These are phyloP conservation scores for Parnassius smintheus DNA, from an alignment of 2,888 invertebrate species.

Conservation along the genomic window DNA sequence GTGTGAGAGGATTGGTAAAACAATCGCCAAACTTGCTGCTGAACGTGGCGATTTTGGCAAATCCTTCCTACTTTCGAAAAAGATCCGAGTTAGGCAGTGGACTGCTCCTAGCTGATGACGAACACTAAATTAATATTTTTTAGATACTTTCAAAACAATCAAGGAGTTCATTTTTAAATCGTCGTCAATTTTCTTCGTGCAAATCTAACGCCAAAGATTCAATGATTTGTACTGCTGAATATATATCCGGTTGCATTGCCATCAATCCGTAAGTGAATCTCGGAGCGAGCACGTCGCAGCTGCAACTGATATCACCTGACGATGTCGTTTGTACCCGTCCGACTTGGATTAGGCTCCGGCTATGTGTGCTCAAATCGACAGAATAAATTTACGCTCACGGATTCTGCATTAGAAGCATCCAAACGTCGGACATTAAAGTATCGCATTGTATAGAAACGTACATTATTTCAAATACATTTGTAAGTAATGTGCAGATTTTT, in stretches of 20 bases:
- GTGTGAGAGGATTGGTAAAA: too few species aligned
- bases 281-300: conserved; percentile 53
- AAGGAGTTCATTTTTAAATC: not conserved
- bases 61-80: too few species aligned
- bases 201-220: conserved; percentile 28
- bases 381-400: conserved; percentile 51
- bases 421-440: conserved; percentile 24
- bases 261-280: conserved; percentile 71
- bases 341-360: conserved; percentile 51
- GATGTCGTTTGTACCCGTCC: conserved; percentile 68
- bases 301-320: conserved; percentile 69
- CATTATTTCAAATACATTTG: conserved; percentile 1
- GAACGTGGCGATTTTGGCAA: too few species aligned
- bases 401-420: conserved; percentile 36
- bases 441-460: conserved; percentile 2
- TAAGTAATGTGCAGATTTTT: not conserved
- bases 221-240: conserved; percentile 51
- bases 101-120: too few species aligned
- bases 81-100: too few species aligned
- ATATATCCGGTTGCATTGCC: conserved; percentile 60
- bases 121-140: too few species aligned
- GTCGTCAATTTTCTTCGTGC: conserved; percentile 10
- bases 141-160: not conserved
- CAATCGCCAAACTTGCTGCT: too few species aligned
- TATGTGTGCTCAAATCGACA: conserved; percentile 49